Base-by-base conservation (phyloP, 1,140 invertebrate genomes). In the Drosophila seguyi region DNA sequence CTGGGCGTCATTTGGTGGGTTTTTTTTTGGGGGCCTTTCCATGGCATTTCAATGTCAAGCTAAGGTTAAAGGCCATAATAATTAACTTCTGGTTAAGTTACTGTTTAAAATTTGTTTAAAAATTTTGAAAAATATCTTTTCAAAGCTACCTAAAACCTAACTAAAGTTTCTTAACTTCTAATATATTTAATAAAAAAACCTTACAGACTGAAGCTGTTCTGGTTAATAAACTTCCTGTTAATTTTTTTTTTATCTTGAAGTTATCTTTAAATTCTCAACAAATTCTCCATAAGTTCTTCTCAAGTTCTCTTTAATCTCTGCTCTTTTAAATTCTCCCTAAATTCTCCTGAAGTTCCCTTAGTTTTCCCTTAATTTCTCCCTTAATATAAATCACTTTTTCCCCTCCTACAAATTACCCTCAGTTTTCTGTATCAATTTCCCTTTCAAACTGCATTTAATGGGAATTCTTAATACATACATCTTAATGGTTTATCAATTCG, bases 31-130 rank as follows among this genome's bases (percentile, higher is more conserved):
- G 67, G 18, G 22, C 10, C 25, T 29, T 25, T 22, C 7, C 39
- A 47, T 22, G 50, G 11, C 25, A 29, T 78, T 81, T 74, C 79
- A 82, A 81, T 81, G 67, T 78, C 79, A 75, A 71, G 13, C 25
- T 7, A 20, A 27, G 42, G 63, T 57, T 68, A 36, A 29, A 13
- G 25, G 2, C 5, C n/a, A 59, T 5, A 5, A 29, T 13, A 25
- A 18, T 36, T 16, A 66, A 81, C 74, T 66, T 27, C 31, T 56
- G 67, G 53, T 53, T 41, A 79, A 74, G 62, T 29, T n/a, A 14
- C 1, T 10, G 16, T n/a, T 10, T 22, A 22, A 45, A 1, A 22
- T 22, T 22, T 7, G 4, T 7, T 22, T 22, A 22, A 1, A 11
- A 20, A n/a, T 6, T 44, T 6, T 34, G 6, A 13, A 0, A 44